Percentiles rank a stretch among this genome's conserved stretches.
Conservation (phyloP, 2,888 invertebrate species). For the Lycaena phlaeas region DNA sequence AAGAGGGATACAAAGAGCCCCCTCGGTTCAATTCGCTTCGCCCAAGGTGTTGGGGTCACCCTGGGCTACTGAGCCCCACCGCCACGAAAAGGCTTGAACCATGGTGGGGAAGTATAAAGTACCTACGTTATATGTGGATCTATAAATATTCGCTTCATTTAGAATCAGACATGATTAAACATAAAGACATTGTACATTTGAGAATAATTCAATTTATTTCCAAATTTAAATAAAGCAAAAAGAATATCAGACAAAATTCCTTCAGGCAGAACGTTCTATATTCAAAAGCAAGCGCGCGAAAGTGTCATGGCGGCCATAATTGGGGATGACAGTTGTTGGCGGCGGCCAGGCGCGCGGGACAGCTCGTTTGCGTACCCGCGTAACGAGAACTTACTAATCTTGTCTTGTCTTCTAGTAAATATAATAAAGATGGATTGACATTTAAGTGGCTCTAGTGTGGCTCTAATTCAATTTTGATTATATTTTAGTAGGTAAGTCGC, state of each 20-base stretch:
- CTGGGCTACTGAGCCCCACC: too few relatives aligned
- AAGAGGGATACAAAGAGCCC: too few relatives aligned
- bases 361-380: conserved; percentile 51
- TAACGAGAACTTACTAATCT: conserved; percentile 51
- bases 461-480: conserved; percentile 33
- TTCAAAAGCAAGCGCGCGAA: conserved; percentile 60
- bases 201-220: neutral
- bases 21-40: too few relatives aligned
- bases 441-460: conserved; percentile 39
- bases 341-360: conserved; percentile 36
- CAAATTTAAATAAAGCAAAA: conserved; percentile 9
- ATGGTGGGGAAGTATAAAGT: too few relatives aligned
- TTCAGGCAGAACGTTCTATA: conserved; percentile 38
- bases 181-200: too few relatives aligned
- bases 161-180: too few relatives aligned
- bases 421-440: conserved; percentile 38
- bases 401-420: conserved; percentile 38
- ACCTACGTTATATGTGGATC: too few relatives aligned
- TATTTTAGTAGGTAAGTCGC: conserved; percentile 7
- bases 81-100: too few relatives aligned
- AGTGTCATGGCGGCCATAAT: conserved; percentile 63
- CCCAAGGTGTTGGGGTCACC: too few relatives aligned
- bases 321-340: conserved; percentile 60
- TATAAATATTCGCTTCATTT: too few relatives aligned
- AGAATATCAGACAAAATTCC: conserved; percentile 15